Conservation (phyloP, 1,140 invertebrate genomes). For the Agraylea sexmaculata region DNA sequence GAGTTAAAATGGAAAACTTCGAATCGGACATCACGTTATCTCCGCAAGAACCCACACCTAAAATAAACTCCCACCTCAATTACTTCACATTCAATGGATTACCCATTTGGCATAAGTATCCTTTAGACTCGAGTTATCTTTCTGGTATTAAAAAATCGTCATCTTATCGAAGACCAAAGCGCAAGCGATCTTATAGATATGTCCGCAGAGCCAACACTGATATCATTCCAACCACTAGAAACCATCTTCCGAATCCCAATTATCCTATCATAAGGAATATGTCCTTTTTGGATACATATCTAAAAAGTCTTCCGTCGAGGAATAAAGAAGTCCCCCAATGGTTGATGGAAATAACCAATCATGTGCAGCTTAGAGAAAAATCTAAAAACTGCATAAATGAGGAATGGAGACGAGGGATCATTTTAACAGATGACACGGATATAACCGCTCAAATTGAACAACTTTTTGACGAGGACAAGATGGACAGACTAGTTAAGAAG, state of each 20-base stretch:
- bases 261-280: constrained; percentile 23
- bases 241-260: neutral
- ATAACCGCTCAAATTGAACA: constrained; percentile 11
- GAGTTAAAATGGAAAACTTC: constrained; percentile 7
- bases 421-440: constrained; percentile 13
- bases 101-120: constrained; percentile 4
- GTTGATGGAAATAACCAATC: constrained; percentile 24
- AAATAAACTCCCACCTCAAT: constrained; percentile 3
- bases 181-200: neutral
- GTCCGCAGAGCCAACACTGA: constrained; percentile 16
- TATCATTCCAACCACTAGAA: constrained; percentile 9
- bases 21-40: constrained; percentile 3
- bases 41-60: constrained; percentile 2
- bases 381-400: constrained; percentile 24
- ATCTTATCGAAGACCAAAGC: constrained; percentile 13
- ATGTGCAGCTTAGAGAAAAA: constrained; percentile 25
- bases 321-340: constrained; percentile 18
- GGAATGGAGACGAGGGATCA: constrained; percentile 20
- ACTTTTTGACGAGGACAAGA: constrained; percentile 14
- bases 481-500: constrained; percentile 31
- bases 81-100: constrained; percentile 11
- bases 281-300: constrained; percentile 38
- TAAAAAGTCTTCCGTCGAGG: constrained; percentile 35
- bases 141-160: constrained; percentile 8
- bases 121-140: neutral